phyloP scores from a whole-genome alignment of 2,797 vertebrate species.

The Borostomias antarcticus region DNA sequence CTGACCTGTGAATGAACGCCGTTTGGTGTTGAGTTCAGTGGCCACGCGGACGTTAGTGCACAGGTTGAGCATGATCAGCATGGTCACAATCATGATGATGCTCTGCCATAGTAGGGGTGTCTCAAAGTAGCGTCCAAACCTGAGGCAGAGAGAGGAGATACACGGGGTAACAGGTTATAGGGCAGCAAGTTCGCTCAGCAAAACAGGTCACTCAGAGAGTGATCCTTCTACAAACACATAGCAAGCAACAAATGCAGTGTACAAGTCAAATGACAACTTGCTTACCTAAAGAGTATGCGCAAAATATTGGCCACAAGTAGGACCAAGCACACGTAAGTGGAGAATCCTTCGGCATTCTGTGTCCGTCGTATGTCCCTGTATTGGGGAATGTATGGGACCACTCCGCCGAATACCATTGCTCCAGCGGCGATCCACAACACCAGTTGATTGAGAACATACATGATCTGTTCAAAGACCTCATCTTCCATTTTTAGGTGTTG shows the following conservation, averaged over 20 bases:
- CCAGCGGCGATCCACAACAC: constrained; percentile 87
- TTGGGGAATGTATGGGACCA: constrained; percentile 94
- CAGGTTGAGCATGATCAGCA: constrained; percentile 94
- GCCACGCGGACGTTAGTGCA: constrained; percentile 89
- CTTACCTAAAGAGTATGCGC: constrained; percentile 93
- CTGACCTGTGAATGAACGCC: constrained; percentile 92
- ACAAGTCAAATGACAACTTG: too few relatives aligned
- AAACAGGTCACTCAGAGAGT: too few relatives aligned
- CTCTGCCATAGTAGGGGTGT: constrained; percentile 93
- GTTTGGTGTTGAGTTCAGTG: constrained; percentile 84
- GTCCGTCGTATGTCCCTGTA: constrained; percentile 90
- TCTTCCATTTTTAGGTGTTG: constrained; percentile 79
- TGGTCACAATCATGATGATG: constrained; percentile 92
- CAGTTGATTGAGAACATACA: constrained; percentile 76
- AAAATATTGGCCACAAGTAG: constrained; percentile 93
- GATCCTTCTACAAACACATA: too few relatives aligned
- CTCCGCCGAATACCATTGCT: constrained; percentile 94
- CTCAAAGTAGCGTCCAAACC: constrained; percentile 93
- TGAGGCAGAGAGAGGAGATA: too few relatives aligned
- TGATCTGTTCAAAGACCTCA: constrained; percentile 78
- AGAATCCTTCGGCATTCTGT: constrained; percentile 95
- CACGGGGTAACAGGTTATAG: too few relatives aligned
- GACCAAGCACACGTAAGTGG: constrained; percentile 93
- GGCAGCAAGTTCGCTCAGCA: too few relatives aligned
- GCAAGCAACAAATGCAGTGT: too few relatives aligned